phyloP scores from a whole-genome alignment of 1,140 invertebrate genomes.

The Aethina tumida region DNA sequence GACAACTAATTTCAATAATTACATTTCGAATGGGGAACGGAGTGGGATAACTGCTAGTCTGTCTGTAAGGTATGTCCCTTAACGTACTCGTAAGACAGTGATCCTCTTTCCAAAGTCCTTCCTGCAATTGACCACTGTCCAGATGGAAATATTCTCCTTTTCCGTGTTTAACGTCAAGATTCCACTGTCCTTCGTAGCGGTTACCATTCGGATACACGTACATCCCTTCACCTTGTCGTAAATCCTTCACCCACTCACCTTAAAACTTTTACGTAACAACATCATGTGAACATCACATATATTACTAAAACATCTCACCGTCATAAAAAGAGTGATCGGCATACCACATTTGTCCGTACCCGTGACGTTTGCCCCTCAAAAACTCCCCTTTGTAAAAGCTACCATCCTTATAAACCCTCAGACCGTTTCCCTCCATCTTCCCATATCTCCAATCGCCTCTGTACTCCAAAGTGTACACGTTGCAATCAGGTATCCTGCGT shows the following conservation, averaged over 20 bases:
- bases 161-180: slow-evolving; percentile 44
- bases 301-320: slow-evolving; percentile 32
- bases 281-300: slow-evolving; percentile 34
- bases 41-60: slow-evolving; percentile 41
- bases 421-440: slow-evolving; percentile 43
- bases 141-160: slow-evolving; percentile 49
- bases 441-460: slow-evolving; percentile 42
- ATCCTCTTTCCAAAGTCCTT: slow-evolving; percentile 45
- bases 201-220: slow-evolving; percentile 40
- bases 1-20: slow-evolving; percentile 23
- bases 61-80: slow-evolving; percentile 43
- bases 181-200: slow-evolving; percentile 51
- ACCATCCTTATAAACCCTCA: slow-evolving; percentile 44
- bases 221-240: slow-evolving; percentile 30
- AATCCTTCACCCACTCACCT: slow-evolving; percentile 38
- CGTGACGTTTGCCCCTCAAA: slow-evolving; percentile 44
- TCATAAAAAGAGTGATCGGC: slow-evolving; percentile 43
- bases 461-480: slow-evolving; percentile 37
- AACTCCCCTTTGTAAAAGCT: slow-evolving; percentile 53
- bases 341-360: slow-evolving; percentile 54
- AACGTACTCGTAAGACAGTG: slow-evolving; percentile 42
- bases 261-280: slow-evolving; percentile 22
- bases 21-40: slow-evolving; percentile 45
- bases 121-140: slow-evolving; percentile 47
- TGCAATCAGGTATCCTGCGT: slow-evolving; percentile 31